Percentiles rank a stretch among this genome's conserved stretches.
Evolutionary conservation across 2,797 vertebrate genomes (phyloP).

Genomic region (Etheostoma nigrum): DNA sequence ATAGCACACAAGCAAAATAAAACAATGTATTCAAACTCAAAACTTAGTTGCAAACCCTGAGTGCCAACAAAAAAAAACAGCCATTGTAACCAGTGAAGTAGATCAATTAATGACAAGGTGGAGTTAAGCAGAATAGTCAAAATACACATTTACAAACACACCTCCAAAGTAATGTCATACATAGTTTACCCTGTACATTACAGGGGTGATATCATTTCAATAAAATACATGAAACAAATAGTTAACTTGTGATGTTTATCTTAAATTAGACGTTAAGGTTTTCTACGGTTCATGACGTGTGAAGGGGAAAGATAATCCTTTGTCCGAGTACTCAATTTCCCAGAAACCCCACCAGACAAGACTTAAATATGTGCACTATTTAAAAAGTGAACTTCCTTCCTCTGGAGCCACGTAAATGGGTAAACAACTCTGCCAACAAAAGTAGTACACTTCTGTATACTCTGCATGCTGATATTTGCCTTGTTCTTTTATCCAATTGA

Average conservation of each 20-base stretch:
- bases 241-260: not conserved
- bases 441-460: not conserved
- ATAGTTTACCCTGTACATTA: not conserved
- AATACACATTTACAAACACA: not conserved
- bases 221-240: not conserved
- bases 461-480: not conserved
- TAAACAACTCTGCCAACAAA: not conserved
- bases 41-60: not conserved
- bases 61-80: not conserved
- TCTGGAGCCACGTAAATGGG: not conserved
- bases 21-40: not conserved
- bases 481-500: not conserved
- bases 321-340: not conserved
- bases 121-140: not conserved
- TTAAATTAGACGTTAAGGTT: not conserved
- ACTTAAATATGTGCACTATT: not conserved
- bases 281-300: not conserved
- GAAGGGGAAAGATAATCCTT: not conserved
- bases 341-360: constrained; percentile 20
- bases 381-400: not conserved
- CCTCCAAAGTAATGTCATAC: not conserved
- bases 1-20: not conserved
- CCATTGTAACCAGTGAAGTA: not conserved
- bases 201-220: not conserved
- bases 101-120: not conserved